phyloP scores from a whole-genome alignment of 2,888 invertebrate species.

The Drosophila mulleri region DNA sequence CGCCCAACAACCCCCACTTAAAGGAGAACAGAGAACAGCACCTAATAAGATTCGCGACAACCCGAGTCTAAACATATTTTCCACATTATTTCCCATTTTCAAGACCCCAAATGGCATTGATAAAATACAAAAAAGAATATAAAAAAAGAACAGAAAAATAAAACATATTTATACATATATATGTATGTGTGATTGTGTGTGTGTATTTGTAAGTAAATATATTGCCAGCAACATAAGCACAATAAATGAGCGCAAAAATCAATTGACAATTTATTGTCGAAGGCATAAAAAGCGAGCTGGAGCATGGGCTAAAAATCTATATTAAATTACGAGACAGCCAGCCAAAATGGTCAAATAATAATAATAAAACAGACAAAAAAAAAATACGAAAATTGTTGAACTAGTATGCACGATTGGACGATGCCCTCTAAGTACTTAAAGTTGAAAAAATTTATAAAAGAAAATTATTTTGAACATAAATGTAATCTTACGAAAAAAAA shows the following conservation, averaged over 20 bases:
- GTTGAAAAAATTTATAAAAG: too few species aligned
- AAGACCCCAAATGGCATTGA: conserved; percentile 49
- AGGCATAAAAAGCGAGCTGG: conserved; percentile 65
- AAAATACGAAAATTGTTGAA: not conserved
- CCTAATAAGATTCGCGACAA: conserved; percentile 31
- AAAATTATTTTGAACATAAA: too few species aligned
- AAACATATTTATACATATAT: conserved; percentile 8
- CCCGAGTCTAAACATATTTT: conserved; percentile 43
- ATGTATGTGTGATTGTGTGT: conserved; percentile 31
- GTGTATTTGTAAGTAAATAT: conserved; percentile 38
- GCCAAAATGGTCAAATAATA: conserved; percentile 76
- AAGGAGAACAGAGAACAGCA: conserved; percentile 8
- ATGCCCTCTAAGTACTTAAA: conserved; percentile 6
- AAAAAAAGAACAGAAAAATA: conserved; percentile 28
- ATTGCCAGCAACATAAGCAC: conserved; percentile 56
- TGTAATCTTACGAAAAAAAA: too few species aligned
- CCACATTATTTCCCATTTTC: conserved; percentile 41
- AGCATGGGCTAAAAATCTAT: conserved; percentile 64
- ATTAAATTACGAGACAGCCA: conserved; percentile 73
- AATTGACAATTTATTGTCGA: conserved; percentile 79
- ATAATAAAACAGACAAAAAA: conserved; percentile 55
- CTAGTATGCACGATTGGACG: not conserved
- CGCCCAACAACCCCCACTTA: conserved; percentile 1
- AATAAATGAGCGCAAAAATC: conserved; percentile 75
- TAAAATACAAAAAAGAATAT: conserved; percentile 37